phyloP scores from a whole-genome alignment of 2,888 invertebrate genomes.

The Cephonodes hylas region DNA sequence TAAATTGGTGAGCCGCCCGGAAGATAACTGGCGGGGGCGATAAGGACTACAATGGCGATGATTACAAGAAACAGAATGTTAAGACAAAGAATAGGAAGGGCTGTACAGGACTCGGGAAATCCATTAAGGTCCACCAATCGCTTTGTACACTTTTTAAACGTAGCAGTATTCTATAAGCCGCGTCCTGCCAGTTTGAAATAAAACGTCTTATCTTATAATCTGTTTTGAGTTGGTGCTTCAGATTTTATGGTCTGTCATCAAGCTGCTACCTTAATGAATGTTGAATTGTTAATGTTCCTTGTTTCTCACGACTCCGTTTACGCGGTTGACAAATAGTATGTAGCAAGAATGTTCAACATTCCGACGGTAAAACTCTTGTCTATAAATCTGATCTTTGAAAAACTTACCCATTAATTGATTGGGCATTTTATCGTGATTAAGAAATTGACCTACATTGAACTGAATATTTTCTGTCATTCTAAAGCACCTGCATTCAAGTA shows the following conservation, averaged over 20 bases:
- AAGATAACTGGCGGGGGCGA: constrained; percentile 47
- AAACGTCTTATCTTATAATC: constrained; percentile 47
- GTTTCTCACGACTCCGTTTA: neutral
- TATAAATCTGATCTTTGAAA: neutral
- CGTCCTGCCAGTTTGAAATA: constrained; percentile 55
- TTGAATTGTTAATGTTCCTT: neutral
- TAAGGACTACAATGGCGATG: constrained; percentile 53
- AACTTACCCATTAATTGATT: neutral
- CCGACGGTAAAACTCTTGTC: constrained; percentile 19
- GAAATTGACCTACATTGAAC: neutral
- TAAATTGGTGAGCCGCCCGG: constrained; percentile 45
- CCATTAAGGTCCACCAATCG: neutral
- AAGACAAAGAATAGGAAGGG: constrained; percentile 46
- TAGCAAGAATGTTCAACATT: neutral
- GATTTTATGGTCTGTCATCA: neutral
- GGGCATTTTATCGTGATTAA: neutral
- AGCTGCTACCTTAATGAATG: neutral
- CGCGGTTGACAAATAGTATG: neutral
- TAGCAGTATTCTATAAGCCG: constrained; percentile 27
- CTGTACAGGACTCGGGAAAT: constrained; percentile 13
- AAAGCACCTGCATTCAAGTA: neutral
- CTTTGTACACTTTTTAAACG: neutral
- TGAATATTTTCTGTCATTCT: neutral
- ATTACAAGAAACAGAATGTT: constrained; percentile 51
- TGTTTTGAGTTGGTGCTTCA: constrained; percentile 23